Evolutionary conservation across 2,888 invertebrate species (phyloP).

Genomic region (Copidosoma aretas): DNA sequence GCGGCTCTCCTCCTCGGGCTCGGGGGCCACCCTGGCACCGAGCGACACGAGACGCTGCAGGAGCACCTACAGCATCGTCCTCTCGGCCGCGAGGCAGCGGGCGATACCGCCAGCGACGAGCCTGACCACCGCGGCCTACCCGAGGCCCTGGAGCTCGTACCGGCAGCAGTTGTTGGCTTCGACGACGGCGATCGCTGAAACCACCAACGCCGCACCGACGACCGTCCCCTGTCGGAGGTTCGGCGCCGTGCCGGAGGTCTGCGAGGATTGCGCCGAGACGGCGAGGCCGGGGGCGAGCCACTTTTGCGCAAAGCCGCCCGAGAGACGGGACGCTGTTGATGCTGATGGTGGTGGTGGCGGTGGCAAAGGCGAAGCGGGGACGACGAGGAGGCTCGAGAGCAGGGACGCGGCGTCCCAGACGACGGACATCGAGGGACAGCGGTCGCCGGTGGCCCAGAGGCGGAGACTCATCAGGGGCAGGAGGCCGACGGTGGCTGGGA

Average conservation of each 20-base stretch:
- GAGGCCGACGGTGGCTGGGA: conserved; percentile 25
- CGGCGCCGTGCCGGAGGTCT: conserved; percentile 61
- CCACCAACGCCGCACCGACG: no score
- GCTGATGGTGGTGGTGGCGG: no score
- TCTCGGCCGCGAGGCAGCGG: conserved; percentile 61
- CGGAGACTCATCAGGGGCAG: conserved; percentile 44
- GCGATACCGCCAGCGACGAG: background rate
- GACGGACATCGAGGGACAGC: conserved; percentile 52
- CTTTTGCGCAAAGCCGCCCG: conserved; percentile 57
- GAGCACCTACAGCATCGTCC: conserved; percentile 74
- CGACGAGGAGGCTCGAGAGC: conserved; percentile 43
- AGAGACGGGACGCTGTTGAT: conserved; percentile 16
- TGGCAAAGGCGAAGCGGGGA: background rate
- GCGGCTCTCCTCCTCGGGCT: conserved; percentile 57
- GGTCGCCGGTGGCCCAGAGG: conserved; percentile 43
- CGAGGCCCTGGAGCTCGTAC: conserved; percentile 35
- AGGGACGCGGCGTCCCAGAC: conserved; percentile 67
- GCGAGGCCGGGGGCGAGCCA: conserved; percentile 58
- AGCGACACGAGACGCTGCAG: conserved; percentile 65
- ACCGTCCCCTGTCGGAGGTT: conserved; percentile 44
- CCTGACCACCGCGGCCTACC: conserved; percentile 20
- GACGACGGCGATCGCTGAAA: no score
- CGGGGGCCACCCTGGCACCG: conserved; percentile 52
- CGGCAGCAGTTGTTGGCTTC: conserved; percentile 44
- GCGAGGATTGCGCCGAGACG: conserved; percentile 59